These are phyloP conservation scores for Danio kyathit DNA, from an alignment of 2,797 vertebrate species.

Conservation along the genomic window DNA sequence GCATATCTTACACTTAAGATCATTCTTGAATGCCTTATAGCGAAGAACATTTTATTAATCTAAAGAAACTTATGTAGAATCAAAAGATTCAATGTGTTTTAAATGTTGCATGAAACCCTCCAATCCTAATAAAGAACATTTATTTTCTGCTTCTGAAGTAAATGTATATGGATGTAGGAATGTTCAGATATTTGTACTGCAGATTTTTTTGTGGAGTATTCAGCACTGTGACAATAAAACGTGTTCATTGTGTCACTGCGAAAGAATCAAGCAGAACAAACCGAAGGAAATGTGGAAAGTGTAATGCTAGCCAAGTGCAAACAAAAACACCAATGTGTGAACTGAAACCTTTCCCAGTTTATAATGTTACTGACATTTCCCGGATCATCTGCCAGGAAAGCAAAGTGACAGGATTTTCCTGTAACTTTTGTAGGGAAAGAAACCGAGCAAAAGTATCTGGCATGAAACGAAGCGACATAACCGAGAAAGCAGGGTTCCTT, in stretches of 20 bases:
- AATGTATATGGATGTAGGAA: too few relatives aligned
- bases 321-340: constrained; percentile 26
- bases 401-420: constrained; percentile 27
- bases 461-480: not conserved
- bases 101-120: too few relatives aligned
- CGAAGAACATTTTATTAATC: too few relatives aligned
- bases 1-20: too few relatives aligned
- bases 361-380: constrained; percentile 32
- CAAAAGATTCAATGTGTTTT: too few relatives aligned
- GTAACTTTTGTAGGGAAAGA: not conserved
- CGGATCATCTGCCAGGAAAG: constrained; percentile 41
- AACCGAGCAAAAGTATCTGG: constrained; percentile 7
- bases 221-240: constrained; percentile 25
- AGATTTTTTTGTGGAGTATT: not conserved
- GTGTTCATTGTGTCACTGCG: not conserved
- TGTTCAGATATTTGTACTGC: too few relatives aligned
- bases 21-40: too few relatives aligned
- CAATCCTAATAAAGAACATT: too few relatives aligned
- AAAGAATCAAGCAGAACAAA: constrained; percentile 4
- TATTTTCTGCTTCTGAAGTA: too few relatives aligned
- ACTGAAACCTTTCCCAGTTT: constrained; percentile 16
- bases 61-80: too few relatives aligned
- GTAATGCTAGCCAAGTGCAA: constrained; percentile 7
- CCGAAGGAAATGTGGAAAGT: constrained; percentile 32
- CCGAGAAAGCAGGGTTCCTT: constrained; percentile 1